Evolutionary conservation across 2,888 invertebrate genomes (phyloP), one percentile per base, ranked within the genome.

Genomic region (Agrochola litura): DNA sequence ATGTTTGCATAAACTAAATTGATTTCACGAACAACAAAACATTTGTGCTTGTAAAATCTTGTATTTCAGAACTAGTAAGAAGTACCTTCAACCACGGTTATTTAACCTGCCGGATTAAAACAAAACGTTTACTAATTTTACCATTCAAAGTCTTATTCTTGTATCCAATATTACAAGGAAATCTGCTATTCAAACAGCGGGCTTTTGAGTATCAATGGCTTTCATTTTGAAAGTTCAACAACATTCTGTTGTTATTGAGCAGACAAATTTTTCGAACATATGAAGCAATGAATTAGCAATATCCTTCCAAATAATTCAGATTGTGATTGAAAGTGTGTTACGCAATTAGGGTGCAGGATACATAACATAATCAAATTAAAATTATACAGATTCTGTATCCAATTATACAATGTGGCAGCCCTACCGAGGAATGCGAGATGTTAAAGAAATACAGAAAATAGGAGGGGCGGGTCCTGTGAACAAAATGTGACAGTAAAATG

Each of bases 361-460:
- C 22, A 30, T 22, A 30, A 30, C 0, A 49, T 49, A 8, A 14
- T 8, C 46, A 46, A 14, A 37, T 37, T 37, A 0, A 12, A 49
- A 52, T n/a, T 52, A 37, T 52, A 52, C 30, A 37, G 30, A 30
- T 14, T 67, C 37, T 22, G 14, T 37, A 19, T 37, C 8, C 22
- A 52, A 37, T 52, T 22, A 67, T 67, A 67, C 52, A 22, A 22
- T 30, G 22, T 67, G 14, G 22, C 37, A 52, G 22, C 67, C 67
- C 37, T 67, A 37, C 6, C 0, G 9, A 1, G 6, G 37, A 67
- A 52, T 52, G 30, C 16, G 22, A 52, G 37, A n/a, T 37, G 22
- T 52, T 52, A 37, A 52, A 81, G 70, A 75, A 77, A 61, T 69
- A 72, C 60, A 68, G 14, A 43, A 46, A 43, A 61, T 43, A 49